phyloP scores from a whole-genome alignment of 1,140 invertebrate species.

The Sarcophaga bullata region DNA sequence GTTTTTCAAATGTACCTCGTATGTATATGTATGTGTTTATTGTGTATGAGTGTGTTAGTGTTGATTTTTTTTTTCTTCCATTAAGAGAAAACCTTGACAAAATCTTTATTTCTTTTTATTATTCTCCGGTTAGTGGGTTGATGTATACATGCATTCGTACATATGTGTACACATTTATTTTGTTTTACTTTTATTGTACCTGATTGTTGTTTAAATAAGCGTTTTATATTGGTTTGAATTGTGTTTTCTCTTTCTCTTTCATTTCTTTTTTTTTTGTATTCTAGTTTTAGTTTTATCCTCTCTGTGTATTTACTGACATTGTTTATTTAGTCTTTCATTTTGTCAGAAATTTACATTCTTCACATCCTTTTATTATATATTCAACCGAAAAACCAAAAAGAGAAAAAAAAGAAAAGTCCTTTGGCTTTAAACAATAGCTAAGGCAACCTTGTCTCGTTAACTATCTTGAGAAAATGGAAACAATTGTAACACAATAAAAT shows the following conservation, averaged over 20 bases:
- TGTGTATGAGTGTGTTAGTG: no score
- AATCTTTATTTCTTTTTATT: background rate
- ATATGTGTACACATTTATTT: background rate
- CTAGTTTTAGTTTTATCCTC: no score
- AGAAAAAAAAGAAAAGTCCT: background rate
- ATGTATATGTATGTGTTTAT: no score
- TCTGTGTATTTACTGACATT: background rate
- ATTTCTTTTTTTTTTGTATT: no score
- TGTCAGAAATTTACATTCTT: background rate
- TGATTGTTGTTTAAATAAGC: background rate
- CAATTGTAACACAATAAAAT: no score
- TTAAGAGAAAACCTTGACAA: background rate
- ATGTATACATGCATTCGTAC: no score
- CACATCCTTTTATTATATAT: no score
- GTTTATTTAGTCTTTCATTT: conserved; percentile 22
- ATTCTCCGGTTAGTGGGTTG: background rate
- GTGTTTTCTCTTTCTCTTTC: no score
- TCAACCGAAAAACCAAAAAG: no score
- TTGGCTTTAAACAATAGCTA: background rate
- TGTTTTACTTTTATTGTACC: background rate
- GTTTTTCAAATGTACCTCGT: no score
- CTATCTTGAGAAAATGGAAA: background rate
- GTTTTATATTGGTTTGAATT: background rate
- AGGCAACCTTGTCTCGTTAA: conserved; percentile 12
- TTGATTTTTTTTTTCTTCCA: background rate